Conservation (phyloP, 2,113 vertebrate species). For the Aviceda subcristata region DNA sequence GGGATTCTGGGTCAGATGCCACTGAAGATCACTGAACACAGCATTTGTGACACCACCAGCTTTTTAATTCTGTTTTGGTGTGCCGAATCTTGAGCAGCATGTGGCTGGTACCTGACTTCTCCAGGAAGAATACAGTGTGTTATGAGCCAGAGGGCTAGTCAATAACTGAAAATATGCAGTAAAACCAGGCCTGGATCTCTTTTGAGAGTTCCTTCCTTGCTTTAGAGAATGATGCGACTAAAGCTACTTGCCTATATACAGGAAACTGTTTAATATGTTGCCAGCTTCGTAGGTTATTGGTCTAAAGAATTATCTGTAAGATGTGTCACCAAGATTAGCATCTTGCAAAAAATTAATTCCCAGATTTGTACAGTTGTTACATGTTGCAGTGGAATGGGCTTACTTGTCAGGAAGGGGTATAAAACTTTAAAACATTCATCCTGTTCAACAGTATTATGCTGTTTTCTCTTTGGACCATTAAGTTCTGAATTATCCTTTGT, state of each 20-base stretch:
- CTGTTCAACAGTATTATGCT: background rate
- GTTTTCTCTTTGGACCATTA: background rate
- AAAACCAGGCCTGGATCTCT: background rate
- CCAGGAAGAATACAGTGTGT: background rate
- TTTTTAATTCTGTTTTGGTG: background rate
- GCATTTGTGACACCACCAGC: background rate
- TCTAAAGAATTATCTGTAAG: background rate
- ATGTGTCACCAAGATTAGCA: background rate
- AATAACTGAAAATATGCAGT: background rate
- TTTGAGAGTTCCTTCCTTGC: background rate
- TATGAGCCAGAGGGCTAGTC: background rate
- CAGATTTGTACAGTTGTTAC: background rate
- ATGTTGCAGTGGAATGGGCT: background rate
- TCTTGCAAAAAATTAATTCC: background rate
- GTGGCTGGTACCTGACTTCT: background rate
- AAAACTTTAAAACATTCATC: too few species aligned
- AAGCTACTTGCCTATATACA: background rate
- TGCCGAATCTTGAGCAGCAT: background rate
- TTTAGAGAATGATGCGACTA: background rate
- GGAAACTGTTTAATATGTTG: background rate
- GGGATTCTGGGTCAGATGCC: background rate
- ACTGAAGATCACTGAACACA: background rate
- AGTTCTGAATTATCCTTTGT: background rate
- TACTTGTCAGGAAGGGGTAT: too few species aligned
- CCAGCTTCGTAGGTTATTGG: background rate